A percentile compares a stretch with the other conserved stretches of the same genome.
phyloP scores from a whole-genome alignment of 1,140 invertebrate species.

The Zaprionus africanus region DNA sequence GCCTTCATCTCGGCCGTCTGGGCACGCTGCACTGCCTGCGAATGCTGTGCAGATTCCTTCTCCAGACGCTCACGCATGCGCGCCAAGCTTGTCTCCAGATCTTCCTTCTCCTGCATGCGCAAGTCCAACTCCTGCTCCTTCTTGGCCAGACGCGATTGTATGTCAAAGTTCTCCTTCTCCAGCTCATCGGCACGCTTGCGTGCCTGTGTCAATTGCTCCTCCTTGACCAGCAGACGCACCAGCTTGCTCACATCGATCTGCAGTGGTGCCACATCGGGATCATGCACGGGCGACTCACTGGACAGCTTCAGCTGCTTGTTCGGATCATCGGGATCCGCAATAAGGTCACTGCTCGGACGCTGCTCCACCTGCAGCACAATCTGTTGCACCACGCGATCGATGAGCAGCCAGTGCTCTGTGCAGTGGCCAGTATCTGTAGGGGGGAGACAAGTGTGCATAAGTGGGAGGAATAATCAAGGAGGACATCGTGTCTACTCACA shows the following conservation, averaged over 20 bases:
- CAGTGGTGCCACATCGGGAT: slow-evolving; percentile 93
- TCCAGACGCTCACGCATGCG: slow-evolving; percentile 95
- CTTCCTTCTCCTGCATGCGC: slow-evolving; percentile 95
- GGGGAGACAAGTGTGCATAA: not conserved
- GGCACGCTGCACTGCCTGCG: slow-evolving; percentile 93
- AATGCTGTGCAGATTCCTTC: slow-evolving; percentile 93
- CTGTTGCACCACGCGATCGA: slow-evolving; percentile 98
- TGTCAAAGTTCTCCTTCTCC: slow-evolving; percentile 94
- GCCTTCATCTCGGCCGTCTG: slow-evolving; percentile 90
- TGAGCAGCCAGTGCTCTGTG: slow-evolving; percentile 96
- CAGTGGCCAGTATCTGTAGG: slow-evolving; percentile 90
- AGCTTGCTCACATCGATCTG: slow-evolving; percentile 97
- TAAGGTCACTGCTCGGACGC: slow-evolving; percentile 77
- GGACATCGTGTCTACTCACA: slow-evolving; percentile 87
- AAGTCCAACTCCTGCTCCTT: slow-evolving; percentile 97
- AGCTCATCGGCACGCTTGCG: slow-evolving; percentile 94
- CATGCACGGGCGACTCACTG: slow-evolving; percentile 85
- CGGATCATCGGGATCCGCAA: slow-evolving; percentile 70
- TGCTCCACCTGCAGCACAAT: slow-evolving; percentile 93
- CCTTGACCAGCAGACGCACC: slow-evolving; percentile 95
- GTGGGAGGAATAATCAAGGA: slow-evolving; percentile 43
- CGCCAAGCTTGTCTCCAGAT: slow-evolving; percentile 92
- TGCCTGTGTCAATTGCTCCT: slow-evolving; percentile 95
- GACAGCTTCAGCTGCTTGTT: slow-evolving; percentile 62
- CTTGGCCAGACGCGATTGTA: slow-evolving; percentile 93